Evolutionary conservation across 2,113 vertebrate species (phyloP).

Genomic region (Mus pahari): DNA sequence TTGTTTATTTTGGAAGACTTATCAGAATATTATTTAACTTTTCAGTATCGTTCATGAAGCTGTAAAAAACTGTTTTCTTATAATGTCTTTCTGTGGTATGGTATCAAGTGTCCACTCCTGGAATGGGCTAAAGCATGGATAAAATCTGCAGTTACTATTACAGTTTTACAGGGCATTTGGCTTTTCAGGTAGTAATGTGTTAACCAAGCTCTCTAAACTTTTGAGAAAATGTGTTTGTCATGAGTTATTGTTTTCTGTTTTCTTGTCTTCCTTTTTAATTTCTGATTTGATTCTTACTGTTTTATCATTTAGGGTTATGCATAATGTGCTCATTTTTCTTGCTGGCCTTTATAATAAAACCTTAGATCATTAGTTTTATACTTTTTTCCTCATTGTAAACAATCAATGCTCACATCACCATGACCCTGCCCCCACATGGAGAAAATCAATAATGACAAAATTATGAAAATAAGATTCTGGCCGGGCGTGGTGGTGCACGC

Average conservation of each 20-base stretch:
- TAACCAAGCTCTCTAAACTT: neutral
- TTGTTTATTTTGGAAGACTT: conserved; percentile 7
- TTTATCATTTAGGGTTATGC: neutral
- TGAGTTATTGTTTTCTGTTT: neutral
- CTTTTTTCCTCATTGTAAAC: neutral
- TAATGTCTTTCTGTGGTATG: neutral
- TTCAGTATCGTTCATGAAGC: neutral
- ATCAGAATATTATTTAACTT: neutral
- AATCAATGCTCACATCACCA: neutral
- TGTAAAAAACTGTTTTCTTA: neutral
- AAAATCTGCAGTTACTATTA: neutral
- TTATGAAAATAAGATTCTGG: neutral
- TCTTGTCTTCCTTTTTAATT: neutral
- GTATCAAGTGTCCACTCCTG: neutral
- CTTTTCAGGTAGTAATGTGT: neutral
- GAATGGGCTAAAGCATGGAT: neutral
- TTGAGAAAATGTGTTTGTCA: neutral
- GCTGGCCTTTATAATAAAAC: neutral
- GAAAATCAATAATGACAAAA: neutral
- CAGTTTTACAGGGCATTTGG: neutral
- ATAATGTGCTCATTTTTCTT: neutral
- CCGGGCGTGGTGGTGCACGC: too few relatives aligned
- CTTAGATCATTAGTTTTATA: neutral
- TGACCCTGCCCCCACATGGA: neutral
- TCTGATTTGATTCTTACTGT: neutral